phyloP scores from a whole-genome alignment of 1,140 invertebrate species.

The Holotrichia oblita region DNA sequence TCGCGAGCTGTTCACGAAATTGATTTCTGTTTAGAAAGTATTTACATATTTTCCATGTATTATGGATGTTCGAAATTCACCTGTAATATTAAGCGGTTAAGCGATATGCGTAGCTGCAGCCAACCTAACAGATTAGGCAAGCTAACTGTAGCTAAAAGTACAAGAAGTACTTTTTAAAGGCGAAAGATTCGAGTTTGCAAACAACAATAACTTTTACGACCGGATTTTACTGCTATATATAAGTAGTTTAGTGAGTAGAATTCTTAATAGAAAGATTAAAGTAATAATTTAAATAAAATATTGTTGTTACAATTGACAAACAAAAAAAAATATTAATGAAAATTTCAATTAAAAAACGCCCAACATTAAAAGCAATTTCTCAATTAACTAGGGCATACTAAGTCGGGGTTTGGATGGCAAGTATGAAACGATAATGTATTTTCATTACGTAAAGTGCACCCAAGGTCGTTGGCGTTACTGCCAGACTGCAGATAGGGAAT shows the following conservation, averaged over 20 bases:
- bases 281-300: no score
- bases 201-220: constrained; percentile 6
- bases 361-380: no score
- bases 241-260: background rate
- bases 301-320: no score
- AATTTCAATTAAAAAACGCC: no score
- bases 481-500: background rate
- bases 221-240: background rate
- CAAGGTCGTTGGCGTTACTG: background rate
- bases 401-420: background rate
- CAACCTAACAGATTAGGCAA: background rate
- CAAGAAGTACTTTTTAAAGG: background rate
- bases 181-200: background rate
- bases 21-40: constrained; percentile 39
- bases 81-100: constrained; percentile 29
- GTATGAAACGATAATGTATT: background rate
- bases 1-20: background rate
- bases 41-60: constrained; percentile 32
- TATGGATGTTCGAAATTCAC: constrained; percentile 35
- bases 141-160: background rate
- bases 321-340: no score
- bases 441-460: constrained; percentile 17
- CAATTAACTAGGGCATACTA: no score
- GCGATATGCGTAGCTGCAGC: background rate
- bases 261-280: background rate